Evolutionary conservation across 2,888 invertebrate genomes (phyloP), one percentile per base, ranked within the genome.

Genomic region (Adela reaumurella): DNA sequence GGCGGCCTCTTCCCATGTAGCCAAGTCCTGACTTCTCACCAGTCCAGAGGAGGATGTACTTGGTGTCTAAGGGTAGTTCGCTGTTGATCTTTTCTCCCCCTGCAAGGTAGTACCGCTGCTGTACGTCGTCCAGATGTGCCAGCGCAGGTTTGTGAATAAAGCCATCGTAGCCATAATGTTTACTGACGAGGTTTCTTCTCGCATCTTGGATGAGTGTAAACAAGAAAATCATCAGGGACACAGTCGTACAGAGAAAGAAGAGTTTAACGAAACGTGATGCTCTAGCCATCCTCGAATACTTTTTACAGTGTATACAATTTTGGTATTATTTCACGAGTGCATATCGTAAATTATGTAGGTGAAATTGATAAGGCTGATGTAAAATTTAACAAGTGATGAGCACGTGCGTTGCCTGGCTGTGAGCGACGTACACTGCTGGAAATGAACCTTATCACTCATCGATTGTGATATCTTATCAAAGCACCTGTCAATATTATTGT

Each of bases 31-130:
- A 59, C 3, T 49, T 56, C 4, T 53, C 50, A 8, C 56, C 55
- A 1, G 60, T 67, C 72, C 74, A 78, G 50, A 76, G 64, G 0
- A 76, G 55, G 35, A 79, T 66, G 46, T 77, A 70, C 51, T 73
- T 77, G 24, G 77, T 53, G 53, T 74, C 74, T n/a, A 68, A 24
- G 5, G 24, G 24, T 14, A 11, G n/a, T 35, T 35, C n/a, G 8
- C 14, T 35, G 35, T 14, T 14, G 35, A 14, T 35, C 3, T 35
- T 14, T 6, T 35, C 11, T 8, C 35, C n/a, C 11, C 6, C n/a
- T 8, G 8, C 35, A 14, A 35, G 24, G 24, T 8, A 8, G 24
- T 24, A 24, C 8, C 24, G 4, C 4, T 24, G 4, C 24, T 24
- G 24, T 4, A 24, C 24, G 24, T 24, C 8, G 8, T 24, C 24